Base-by-base conservation (phyloP, 2,888 invertebrate genomes). In the Erynnis tages region DNA sequence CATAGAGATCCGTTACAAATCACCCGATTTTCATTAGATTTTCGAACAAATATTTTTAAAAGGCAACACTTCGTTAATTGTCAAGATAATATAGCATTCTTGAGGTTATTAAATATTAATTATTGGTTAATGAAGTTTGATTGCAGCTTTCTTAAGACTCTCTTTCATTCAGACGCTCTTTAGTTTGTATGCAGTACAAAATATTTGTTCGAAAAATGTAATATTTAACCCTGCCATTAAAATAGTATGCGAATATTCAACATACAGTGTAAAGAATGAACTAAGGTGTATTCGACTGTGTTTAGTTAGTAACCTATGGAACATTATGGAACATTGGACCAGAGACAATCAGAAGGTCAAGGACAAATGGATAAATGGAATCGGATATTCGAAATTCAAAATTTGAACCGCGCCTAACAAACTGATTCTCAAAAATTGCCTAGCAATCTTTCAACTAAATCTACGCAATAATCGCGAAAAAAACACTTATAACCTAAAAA, bases 201-300 rank as follows among this genome's bases (percentile, higher is more conserved):
- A n/a, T 1, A 34, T 37, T 25, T 49, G 27, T 32, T 35, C 53
- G 54, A 57, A 54, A 55, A 29, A 11, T 40, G 35, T 35, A 17
- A 21, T 25, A 41, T 7, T 35, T 16, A 29, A 32, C 50, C 50
- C 35, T 43, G 27, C 34, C 40, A 41, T 11, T 29, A 25, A 34
- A 19, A n/a, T 11, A 17, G 5, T 14, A 25, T 41, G 27, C 35
- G 16, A 50, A 35, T 35, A 50, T 43, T 50, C 50, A 43, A 50
- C 71, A 76, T 76, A 82, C 82, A 79, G 83, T 84, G 84, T 84
- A 81, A 82, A 81, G 80, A 76, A 69, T 65, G 49, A 19, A 32
- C 10, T 49, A 21, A 17, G 41, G 8, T 72, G 59, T 59, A 1
- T 17, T 14, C 56, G 67, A 72, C 68, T 66, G 21, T 56, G 40